Base-by-base conservation (phyloP, 2,888 invertebrate species). In the Andrena hattorfiana region DNA sequence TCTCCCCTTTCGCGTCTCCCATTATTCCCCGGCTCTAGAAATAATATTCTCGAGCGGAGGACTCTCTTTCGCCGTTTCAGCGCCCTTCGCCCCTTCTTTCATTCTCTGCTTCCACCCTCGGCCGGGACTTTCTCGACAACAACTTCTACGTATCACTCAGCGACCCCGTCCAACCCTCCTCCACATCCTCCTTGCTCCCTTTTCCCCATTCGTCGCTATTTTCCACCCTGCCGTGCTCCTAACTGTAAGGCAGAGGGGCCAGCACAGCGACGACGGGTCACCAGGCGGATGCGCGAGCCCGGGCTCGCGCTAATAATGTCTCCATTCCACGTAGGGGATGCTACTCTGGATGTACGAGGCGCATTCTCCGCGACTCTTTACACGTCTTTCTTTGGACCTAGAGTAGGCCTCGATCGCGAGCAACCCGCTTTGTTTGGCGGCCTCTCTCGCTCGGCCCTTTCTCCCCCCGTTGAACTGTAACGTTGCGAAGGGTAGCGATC, bases 291-390 rank as follows among this genome's bases (percentile, higher is more conserved):
- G 42, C n/a, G 28, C 54, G 71, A 72, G 60, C 64, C 20, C 48
- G 62, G 16, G 26, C 28, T 76, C 64, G 83, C 35, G 77, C 72
- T 85, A 84, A 84, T 73, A 84, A 85, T 73, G 74, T 77, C 74
- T 69, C 72, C 35, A 26, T 70, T 75, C 56, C 71, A 49, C 73
- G 69, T 49, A 56, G 35, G 81, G 75, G 70, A 82, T 82, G 70
- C 62, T 80, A 42, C 64, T 32, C 35, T n/a, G 60, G 42, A 80
- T 81, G 30, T 20, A 35, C 64, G 68, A 62, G 28, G n/a, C n/a
- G 30, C 62, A 71, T 75, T 80, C 74, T 82, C 66, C 66, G 48
- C 54, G 78, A 70, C 69, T 82, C 80, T 82, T 79, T 74, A 32
- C 75, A n/a, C 35, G n/a, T 42, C 67, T 75, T 81, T 62, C 72